phyloP scores from a whole-genome alignment of 2,888 invertebrate species.

The Apodemia duryi region DNA sequence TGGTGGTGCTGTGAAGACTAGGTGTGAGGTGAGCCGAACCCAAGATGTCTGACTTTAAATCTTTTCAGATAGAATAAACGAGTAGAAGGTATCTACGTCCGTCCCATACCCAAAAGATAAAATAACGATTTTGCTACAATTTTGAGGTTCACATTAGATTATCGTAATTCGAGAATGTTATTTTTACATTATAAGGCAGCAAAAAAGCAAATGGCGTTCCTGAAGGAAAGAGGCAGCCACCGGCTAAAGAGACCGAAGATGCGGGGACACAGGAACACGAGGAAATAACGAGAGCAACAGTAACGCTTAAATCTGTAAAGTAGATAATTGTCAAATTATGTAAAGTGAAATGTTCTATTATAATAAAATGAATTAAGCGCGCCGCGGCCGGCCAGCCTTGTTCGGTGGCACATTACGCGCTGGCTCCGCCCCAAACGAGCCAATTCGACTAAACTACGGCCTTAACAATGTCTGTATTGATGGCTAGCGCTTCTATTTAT shows the following conservation, averaged over 20 bases:
- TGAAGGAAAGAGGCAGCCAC: too few species aligned
- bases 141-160: too few species aligned
- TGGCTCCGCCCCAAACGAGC: conserved; percentile 9
- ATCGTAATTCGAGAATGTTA: too few species aligned
- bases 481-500: background rate
- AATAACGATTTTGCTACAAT: too few species aligned
- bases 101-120: too few species aligned
- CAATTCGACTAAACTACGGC: conserved; percentile 10
- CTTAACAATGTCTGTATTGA: background rate
- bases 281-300: too few species aligned
- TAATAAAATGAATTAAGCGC: conserved; percentile 5
- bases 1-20: conserved; percentile 68
- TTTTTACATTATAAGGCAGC: too few species aligned
- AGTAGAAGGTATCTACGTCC: background rate
- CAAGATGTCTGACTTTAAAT: background rate
- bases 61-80: background rate
- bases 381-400: background rate
- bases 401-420: background rate
- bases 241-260: too few species aligned
- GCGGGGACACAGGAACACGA: too few species aligned
- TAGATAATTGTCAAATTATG: background rate
- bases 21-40: conserved; percentile 55
- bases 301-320: too few species aligned
- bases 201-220: too few species aligned
- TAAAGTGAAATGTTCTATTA: background rate